A percentile compares a stretch with the other conserved stretches of the same genome.
Evolutionary conservation across 2,888 invertebrate genomes (phyloP).

Genomic region (Nymphalis c-album): DNA sequence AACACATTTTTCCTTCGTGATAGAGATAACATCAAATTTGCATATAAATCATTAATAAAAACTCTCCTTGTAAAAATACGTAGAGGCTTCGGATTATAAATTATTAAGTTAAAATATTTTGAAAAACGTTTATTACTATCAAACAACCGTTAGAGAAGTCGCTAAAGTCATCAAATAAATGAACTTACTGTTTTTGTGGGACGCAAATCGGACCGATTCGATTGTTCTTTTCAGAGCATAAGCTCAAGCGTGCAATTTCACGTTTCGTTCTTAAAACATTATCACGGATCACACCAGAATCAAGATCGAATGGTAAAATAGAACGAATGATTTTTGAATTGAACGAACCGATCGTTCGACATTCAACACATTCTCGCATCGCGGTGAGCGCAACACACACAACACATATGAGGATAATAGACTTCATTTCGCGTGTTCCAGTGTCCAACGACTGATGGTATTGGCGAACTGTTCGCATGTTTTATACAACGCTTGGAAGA

Average conservation of each 20-base stretch:
- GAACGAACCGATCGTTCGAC: conserved; percentile 7
- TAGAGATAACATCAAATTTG: too few relatives aligned
- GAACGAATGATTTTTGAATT: neutral
- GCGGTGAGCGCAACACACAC: conserved; percentile 7
- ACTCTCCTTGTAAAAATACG: too few relatives aligned
- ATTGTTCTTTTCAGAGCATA: neutral
- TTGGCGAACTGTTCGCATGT: conserved; percentile 5
- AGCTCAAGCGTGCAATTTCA: neutral
- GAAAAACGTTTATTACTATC: neutral
- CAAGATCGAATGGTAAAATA: neutral
- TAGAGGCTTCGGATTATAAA: too few relatives aligned
- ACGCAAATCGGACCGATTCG: neutral
- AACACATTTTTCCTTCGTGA: too few relatives aligned
- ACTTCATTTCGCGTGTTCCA: conserved; percentile 16
- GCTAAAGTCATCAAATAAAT: too few relatives aligned
- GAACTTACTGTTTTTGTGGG: neutral
- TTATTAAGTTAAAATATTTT: too few relatives aligned
- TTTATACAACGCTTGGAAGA: conserved; percentile 14
- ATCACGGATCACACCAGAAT: neutral
- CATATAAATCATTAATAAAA: too few relatives aligned
- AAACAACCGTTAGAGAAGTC: too few relatives aligned
- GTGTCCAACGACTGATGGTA: conserved; percentile 16
- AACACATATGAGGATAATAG: conserved; percentile 12
- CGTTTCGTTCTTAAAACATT: conserved; percentile 9
- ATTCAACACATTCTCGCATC: neutral